phyloP scores from a whole-genome alignment of 2,797 vertebrate genomes.

The Bradypus variegatus region DNA sequence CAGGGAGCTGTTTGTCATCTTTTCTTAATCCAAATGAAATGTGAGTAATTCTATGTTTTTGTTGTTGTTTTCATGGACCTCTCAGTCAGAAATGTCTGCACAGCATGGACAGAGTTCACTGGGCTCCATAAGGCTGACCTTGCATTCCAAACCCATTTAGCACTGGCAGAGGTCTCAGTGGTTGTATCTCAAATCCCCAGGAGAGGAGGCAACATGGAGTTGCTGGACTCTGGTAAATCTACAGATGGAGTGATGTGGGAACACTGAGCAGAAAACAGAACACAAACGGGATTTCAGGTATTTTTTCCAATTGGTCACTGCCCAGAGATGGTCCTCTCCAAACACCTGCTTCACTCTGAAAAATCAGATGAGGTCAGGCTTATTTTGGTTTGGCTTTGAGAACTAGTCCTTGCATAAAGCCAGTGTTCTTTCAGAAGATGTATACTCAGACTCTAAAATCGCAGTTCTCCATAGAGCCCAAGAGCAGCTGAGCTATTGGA shows the following conservation, averaged over 20 bases:
- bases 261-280: constrained; percentile 32
- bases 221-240: constrained; percentile 28
- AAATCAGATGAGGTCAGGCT: constrained; percentile 43
- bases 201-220: constrained; percentile 31
- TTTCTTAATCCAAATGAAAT: neutral
- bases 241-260: constrained; percentile 41
- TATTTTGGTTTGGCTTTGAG: constrained; percentile 48
- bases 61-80: neutral
- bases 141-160: constrained; percentile 25
- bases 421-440: neutral
- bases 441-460: neutral
- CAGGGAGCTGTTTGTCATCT: neutral
- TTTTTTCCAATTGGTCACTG: constrained; percentile 41
- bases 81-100: neutral
- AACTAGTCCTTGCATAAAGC: neutral
- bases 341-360: constrained; percentile 45
- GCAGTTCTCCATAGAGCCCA: neutral
- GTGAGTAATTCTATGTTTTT: neutral
- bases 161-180: constrained; percentile 30
- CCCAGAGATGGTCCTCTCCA: constrained; percentile 35
- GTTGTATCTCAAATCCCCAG: constrained; percentile 25
- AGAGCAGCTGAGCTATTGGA: accelerated
- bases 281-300: neutral
- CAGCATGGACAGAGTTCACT: neutral
- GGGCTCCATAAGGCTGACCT: neutral